Evolutionary conservation across 1,140 invertebrate genomes (phyloP), one percentile per base, ranked within the genome.

Genomic region (Drosophila sproati): DNA sequence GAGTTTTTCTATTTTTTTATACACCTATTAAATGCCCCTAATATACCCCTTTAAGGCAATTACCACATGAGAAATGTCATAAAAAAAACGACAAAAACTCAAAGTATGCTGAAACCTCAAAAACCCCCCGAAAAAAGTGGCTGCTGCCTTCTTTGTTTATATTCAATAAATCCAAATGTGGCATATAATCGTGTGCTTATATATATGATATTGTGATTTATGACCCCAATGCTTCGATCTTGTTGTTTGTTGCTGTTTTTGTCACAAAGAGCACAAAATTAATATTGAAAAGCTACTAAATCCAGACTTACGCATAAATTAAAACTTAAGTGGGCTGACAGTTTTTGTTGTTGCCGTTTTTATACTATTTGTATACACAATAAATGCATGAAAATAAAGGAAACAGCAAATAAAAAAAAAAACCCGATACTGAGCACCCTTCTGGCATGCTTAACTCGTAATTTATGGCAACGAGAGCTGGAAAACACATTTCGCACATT

Each of bases 251-350:
- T 56, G 71, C 34, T 75, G 52, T 56, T 70, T 60, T 83, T 80
- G 55, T 75, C 66, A 75, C 66, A 75, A 78, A 67, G 62, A 74
- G 82, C 71, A 77, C 43, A 60, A 80, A 89, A 89, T 89, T 89
- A 89, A 89, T 89, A 89, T 89, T 89, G 78, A 85, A 78, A 89
- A 78, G 79, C 86, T 76, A 78, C 86, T 89, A 85, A 89, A 85
- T 85, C 74, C 85, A 73, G 85, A 85, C 86, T 89, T 89, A 78
- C 54, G 85, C 85, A 89, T 89, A 89, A 89, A 89, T 89, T 89
- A 89, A 89, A 85, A 78, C 52, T 64, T 81, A 89, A 89, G 85
- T 89, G 79, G 81, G 85, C 75, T 80, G 83, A 62, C 73, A 69
- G 66, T 20, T 47, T 37, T 43, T 39, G 57, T 41, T 70, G 66